Conservation (phyloP, 2,113 vertebrate genomes). For the Megaceryle torquata region DNA sequence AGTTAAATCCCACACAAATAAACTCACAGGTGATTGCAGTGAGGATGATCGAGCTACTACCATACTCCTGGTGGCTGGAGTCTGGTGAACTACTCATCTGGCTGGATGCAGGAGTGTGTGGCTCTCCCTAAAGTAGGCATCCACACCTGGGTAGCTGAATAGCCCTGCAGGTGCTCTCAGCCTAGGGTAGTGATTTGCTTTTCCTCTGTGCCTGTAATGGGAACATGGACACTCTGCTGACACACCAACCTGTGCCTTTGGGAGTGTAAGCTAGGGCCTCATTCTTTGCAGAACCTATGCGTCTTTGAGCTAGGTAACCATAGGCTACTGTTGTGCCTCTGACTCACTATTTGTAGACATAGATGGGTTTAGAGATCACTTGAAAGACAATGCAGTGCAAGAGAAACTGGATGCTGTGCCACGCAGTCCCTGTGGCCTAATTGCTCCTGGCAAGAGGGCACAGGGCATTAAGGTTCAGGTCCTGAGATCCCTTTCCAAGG, state of each 20-base stretch:
- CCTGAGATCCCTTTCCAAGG: not conserved
- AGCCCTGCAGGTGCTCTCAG: not conserved
- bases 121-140: not conserved
- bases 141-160: not conserved
- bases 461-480: not conserved
- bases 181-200: not conserved
- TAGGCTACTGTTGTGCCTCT: not conserved
- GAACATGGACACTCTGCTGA: not conserved
- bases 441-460: not conserved
- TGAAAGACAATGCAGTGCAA: not conserved
- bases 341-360: not conserved
- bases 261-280: not conserved
- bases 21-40: not conserved
- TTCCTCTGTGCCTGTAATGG: not conserved
- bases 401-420: not conserved
- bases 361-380: not conserved
- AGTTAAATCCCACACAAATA: not conserved
- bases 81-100: not conserved
- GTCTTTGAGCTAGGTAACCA: not conserved
- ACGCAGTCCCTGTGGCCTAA: rapidly evolving
- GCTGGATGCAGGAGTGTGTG: not conserved
- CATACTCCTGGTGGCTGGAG: not conserved
- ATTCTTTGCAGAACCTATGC: not conserved
- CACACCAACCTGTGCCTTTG: not conserved
- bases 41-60: not conserved